Evolutionary conservation across 2,113 vertebrate species (phyloP), one percentile per base, ranked within the genome.

Genomic region (Actinemys pallida): DNA sequence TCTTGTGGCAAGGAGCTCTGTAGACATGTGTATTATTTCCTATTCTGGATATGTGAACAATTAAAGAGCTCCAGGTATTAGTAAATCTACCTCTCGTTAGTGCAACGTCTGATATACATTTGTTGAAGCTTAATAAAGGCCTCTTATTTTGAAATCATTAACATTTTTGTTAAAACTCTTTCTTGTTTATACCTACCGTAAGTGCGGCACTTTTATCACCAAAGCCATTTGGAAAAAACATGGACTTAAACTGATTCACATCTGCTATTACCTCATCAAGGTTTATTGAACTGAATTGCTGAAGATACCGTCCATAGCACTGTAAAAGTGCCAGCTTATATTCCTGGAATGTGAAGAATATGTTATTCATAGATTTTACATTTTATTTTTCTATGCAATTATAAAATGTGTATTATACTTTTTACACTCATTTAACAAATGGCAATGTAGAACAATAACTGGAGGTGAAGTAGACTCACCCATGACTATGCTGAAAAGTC

Each of bases 311-410:
- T 79, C 98, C 98, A 94, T 99, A 99, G 93, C 99, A 99, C 81
- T 99, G 98, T 92, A 98, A 97, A 90, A 99, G 97, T 50, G 99
- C 99, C 89, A 99, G 85, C 22, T 98, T 98, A 97, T 99, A 99
- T 93, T 99, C 97, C 99, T 99, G 94, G 72, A 98, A 94, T 79
- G 91, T 1, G 0, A 89, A 62, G 6, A 80, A 27, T 29, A 87
- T 5, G 5, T 93, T 90, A 49, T 79, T 88, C 72, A 90, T 42
- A 50, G 10, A n/a, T 6, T 12, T 65, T 81, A 1, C 3, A 29
- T 80, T 91, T 78, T 89, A 39, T 31, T 42, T 88, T 93, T 89
- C 13, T 78, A 42, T 86, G 79, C 86, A 52, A 86, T 50, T 86
- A n/a, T 81, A 85, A 86, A 90, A 29, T 0, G 0, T 20, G 3